Evolutionary conservation across 2,797 vertebrate species (phyloP), one percentile per base, ranked within the genome.

Genomic region (Helarctos malayanus): DNA sequence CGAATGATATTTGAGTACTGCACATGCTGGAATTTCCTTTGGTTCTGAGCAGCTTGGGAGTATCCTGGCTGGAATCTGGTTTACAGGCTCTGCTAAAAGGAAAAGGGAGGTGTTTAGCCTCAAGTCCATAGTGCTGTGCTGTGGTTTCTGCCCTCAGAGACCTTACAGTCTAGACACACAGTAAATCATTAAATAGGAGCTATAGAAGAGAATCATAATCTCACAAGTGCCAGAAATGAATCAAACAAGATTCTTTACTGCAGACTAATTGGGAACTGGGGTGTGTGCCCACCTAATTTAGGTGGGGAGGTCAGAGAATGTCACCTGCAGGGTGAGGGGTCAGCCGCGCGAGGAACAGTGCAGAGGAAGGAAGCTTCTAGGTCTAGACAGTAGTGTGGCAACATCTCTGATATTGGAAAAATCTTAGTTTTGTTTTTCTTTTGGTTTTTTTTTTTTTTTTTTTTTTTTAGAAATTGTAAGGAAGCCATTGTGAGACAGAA

Each of bases 1-100:
- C 8, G 2, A 23, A n/a, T 68, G 19, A 16, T 78, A 38, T 61
- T 49, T 69, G 19, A 56, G 23, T 87, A 27, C 5, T 19, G 21
- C 32, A 38, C 52, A 69, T 79, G 61, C 76, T 78, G 82, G 95
- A 63, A 63, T 65, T 25, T 92, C 54, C 25, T 81, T 75, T 45
- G 59, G 87, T 47, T 4, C 47, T 41, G 19, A 91, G 68, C 41
- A 29, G 69, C 32, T 41, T 82, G 57, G 38, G 32, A 25, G 16
- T 57, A 14, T 63, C 25, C 25, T 15, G 54, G 29, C 52, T n/a
- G 18, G 21, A n/a, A 12, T 38, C 81, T 93, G 25, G 61, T n/a
- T 78, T 63, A 23, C 25, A 79, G 81, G 35, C 52, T 38, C 41
- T 71, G 7, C 59, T 91, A 3, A 79, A 68, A 71, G 49, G 13